Percentiles rank a stretch among this genome's conserved stretches.
phyloP scores from a whole-genome alignment of 2,888 invertebrate genomes.

The Dichetophora obliterata region DNA sequence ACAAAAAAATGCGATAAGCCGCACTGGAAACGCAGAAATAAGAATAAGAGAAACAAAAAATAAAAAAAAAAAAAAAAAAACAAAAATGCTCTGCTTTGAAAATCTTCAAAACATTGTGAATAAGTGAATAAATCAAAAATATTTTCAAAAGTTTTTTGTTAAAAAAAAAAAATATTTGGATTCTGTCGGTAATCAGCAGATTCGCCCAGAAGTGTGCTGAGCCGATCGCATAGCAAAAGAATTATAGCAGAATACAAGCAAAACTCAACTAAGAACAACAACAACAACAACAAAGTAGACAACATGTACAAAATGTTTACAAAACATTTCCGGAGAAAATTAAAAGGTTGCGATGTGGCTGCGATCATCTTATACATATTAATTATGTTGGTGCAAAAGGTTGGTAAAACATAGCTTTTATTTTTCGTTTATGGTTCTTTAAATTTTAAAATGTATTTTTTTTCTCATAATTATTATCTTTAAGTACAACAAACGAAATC shows the following conservation, averaged over 20 bases:
- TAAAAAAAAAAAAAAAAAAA: conserved; percentile 40
- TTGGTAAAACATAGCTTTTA: conserved; percentile 44
- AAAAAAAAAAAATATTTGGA: too few species aligned
- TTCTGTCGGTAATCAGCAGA: too few species aligned
- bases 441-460: too few species aligned
- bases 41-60: conserved; percentile 22
- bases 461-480: too few species aligned
- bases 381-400: conserved; percentile 68
- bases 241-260: too few species aligned
- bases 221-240: not conserved
- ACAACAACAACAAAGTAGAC: conserved; percentile 47
- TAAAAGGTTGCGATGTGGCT: conserved; percentile 50
- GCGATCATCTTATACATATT: conserved; percentile 62
- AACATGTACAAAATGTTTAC: conserved; percentile 69
- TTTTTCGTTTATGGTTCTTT: not conserved
- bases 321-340: conserved; percentile 69
- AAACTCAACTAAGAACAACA: not conserved
- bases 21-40: conserved; percentile 10
- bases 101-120: conserved; percentile 2
- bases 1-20: conserved; percentile 51
- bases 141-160: not conserved
- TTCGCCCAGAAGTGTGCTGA: not conserved
- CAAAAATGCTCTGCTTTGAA: conserved; percentile 11
- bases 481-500: too few species aligned
- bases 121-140: not conserved